phyloP scores from a whole-genome alignment of 2,888 invertebrate genomes.

The Macrosoma leucophasiata region DNA sequence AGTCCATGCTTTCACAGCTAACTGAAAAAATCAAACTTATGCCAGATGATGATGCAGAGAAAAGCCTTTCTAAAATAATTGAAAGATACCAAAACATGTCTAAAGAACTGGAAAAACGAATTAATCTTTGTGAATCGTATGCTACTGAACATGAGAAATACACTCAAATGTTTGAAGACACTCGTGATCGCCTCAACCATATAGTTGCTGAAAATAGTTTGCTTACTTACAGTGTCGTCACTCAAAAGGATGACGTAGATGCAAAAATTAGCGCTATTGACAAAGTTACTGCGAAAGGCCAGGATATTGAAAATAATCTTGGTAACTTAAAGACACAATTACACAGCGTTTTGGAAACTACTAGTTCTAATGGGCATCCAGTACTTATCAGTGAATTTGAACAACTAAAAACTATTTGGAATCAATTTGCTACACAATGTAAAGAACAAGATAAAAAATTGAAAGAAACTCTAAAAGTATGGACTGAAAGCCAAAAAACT shows the following conservation, averaged over 20 bases:
- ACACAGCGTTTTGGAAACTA: slow-evolving; percentile 83
- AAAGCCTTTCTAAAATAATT: slow-evolving; percentile 83
- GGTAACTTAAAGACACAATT: slow-evolving; percentile 82
- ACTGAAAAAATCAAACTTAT: slow-evolving; percentile 87
- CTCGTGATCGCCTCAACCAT: slow-evolving; percentile 87
- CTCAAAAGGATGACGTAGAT: slow-evolving; percentile 87
- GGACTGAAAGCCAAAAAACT: slow-evolving; percentile 86
- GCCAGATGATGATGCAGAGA: slow-evolving; percentile 86
- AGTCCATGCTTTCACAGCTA: slow-evolving; percentile 88
- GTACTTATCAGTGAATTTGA: slow-evolving; percentile 83
- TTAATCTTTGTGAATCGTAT: slow-evolving; percentile 80
- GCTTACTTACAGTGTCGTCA: slow-evolving; percentile 85
- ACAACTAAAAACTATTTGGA: slow-evolving; percentile 84
- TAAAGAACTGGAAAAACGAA: slow-evolving; percentile 80
- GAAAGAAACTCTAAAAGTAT: slow-evolving; percentile 84
- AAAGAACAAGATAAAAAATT: slow-evolving; percentile 82
- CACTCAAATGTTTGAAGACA: slow-evolving; percentile 86
- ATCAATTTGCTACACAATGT: slow-evolving; percentile 83
- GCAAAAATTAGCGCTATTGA: slow-evolving; percentile 84
- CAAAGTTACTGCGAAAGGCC: slow-evolving; percentile 82
- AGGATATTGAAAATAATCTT: slow-evolving; percentile 83
- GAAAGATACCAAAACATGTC: slow-evolving; percentile 82
- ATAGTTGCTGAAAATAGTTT: slow-evolving; percentile 86
- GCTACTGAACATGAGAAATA: slow-evolving; percentile 89
- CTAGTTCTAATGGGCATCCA: slow-evolving; percentile 85